phyloP scores from a whole-genome alignment of 1,140 invertebrate genomes.

The Conus betulinus region DNA sequence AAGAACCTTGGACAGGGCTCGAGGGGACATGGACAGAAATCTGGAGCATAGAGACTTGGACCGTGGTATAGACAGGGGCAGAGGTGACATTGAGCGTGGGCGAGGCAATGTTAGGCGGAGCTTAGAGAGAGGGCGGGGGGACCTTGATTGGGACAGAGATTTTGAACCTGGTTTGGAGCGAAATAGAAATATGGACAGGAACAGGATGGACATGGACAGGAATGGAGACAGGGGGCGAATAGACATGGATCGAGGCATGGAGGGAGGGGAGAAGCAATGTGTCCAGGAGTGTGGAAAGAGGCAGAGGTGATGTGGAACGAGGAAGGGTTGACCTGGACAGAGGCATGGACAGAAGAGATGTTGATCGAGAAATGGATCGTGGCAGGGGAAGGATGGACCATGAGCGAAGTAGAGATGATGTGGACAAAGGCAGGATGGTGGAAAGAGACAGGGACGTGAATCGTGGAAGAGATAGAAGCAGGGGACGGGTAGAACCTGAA shows the following conservation, averaged over 20 bases:
- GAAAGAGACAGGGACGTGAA: not conserved
- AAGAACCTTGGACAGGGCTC: not conserved
- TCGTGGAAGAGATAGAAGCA: not conserved
- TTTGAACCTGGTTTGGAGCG: not conserved
- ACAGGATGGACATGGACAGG: not conserved
- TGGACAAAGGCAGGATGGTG: not conserved
- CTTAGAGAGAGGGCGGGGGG: not conserved
- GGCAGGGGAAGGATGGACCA: not conserved
- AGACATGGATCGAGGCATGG: not conserved
- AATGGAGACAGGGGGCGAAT: not conserved
- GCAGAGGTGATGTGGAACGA: not conserved
- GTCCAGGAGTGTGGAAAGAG: not conserved
- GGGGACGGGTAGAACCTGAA: not conserved
- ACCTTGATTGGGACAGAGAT: not conserved
- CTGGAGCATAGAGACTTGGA: not conserved
- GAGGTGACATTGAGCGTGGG: not conserved
- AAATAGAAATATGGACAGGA: not conserved
- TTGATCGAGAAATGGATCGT: not conserved
- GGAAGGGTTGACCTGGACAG: not conserved
- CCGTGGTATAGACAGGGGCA: not conserved
- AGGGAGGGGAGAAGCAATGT: not conserved
- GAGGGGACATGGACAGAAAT: conserved; percentile 15
- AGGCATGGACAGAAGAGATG: not conserved
- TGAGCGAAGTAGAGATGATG: not conserved
- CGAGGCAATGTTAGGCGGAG: not conserved